phyloP scores from a whole-genome alignment of 2,797 vertebrate species.

The Meriones psammophilus region DNA sequence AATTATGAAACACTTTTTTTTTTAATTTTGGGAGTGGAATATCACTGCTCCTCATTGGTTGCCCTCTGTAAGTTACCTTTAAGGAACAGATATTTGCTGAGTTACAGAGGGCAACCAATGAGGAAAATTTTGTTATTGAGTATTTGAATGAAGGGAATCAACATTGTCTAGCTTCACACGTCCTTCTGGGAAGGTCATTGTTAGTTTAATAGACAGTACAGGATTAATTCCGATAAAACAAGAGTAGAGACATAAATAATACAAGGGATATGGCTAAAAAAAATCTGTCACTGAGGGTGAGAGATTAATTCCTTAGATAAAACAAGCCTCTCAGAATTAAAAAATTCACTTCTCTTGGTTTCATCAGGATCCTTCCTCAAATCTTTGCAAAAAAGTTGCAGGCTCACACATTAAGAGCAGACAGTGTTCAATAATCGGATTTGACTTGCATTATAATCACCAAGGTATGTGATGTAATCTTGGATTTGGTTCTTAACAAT shows the following conservation, averaged over 20 bases:
- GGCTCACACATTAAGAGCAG: not conserved
- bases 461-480: not conserved
- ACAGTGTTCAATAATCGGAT: not conserved
- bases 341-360: not conserved
- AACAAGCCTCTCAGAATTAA: not conserved
- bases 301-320: not conserved
- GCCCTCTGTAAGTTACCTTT: not conserved
- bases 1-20: not conserved
- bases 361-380: not conserved
- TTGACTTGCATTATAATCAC: not conserved
- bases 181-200: too few species aligned
- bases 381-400: not conserved
- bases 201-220: not conserved
- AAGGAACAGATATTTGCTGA: not conserved
- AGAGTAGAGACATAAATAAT: not conserved
- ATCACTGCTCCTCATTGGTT: not conserved
- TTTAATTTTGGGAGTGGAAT: too few species aligned
- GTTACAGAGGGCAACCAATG: not conserved
- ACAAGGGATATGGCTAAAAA: not conserved
- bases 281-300: not conserved
- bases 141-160: not conserved
- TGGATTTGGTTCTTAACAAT: not conserved
- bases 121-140: not conserved
- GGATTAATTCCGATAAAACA: not conserved
- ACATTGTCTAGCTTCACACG: not conserved